These are phyloP conservation scores for Zosterops lateralis DNA, from an alignment of 2,113 vertebrate species.

Conservation along the genomic window DNA sequence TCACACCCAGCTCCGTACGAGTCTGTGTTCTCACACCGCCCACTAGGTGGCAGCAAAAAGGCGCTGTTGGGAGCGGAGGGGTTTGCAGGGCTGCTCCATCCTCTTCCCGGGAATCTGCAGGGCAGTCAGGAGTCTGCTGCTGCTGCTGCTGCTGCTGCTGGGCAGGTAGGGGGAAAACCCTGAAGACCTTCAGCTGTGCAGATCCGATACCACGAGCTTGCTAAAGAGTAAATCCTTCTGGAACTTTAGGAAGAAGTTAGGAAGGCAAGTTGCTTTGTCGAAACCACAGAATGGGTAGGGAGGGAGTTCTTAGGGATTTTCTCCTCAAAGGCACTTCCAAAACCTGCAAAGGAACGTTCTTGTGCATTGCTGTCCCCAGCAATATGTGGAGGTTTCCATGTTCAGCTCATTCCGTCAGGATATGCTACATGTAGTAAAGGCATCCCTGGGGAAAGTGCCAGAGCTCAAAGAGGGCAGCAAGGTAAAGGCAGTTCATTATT, in stretches of 20 bases:
- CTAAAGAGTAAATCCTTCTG: not conserved
- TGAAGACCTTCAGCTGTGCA: not conserved
- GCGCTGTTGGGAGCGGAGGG: not conserved
- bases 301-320: not conserved
- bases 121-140: not conserved
- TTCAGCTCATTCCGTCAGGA: not conserved
- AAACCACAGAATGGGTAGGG: not conserved
- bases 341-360: not conserved
- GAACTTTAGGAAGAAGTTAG: not conserved
- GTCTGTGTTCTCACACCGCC: not conserved
- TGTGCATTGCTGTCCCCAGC: fast-evolving
- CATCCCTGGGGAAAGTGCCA: not conserved
- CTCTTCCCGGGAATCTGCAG: not conserved
- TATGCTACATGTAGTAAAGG: not conserved
- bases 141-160: not conserved
- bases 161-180: too few relatives aligned
- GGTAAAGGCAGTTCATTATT: not conserved
- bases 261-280: not conserved
- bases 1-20: fast-evolving
- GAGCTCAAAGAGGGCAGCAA: not conserved
- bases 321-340: not conserved
- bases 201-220: not conserved
- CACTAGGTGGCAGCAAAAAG: constrained; percentile 50
- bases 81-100: fast-evolving
- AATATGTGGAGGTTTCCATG: not conserved